A percentile compares a stretch with the other conserved stretches of the same genome.
These are phyloP conservation scores for Agrochola litura DNA, from an alignment of 2,888 invertebrate genomes.

Conservation along the genomic window DNA sequence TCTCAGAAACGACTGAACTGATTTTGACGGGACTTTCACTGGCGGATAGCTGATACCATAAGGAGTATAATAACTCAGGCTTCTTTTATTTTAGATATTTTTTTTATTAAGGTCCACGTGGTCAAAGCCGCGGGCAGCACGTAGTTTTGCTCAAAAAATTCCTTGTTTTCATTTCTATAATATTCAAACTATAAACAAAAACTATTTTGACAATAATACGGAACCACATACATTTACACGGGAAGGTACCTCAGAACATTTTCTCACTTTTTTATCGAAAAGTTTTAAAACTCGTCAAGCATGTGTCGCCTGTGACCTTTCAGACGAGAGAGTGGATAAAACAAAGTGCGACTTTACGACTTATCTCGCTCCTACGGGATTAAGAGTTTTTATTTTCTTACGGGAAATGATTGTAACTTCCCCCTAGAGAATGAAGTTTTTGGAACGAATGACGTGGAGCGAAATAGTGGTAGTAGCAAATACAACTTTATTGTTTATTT, in stretches of 20 bases:
- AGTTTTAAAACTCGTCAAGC: conserved; percentile 61
- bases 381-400: conserved; percentile 39
- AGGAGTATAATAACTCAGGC: no score
- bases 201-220: background rate
- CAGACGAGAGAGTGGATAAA: conserved; percentile 52
- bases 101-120: no score
- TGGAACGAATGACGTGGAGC: conserved; percentile 10
- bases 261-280: conserved; percentile 51
- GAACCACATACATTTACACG: conserved; percentile 21
- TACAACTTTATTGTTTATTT: background rate
- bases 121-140: no score
- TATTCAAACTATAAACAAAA: background rate
- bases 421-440: conserved; percentile 45
- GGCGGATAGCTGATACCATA: no score
- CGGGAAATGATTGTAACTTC: conserved; percentile 46
- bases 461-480: conserved; percentile 5
- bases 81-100: no score
- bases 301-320: conserved; percentile 66
- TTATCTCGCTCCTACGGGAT: conserved; percentile 52
- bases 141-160: no score
- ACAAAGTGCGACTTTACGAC: conserved; percentile 59
- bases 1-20: no score
- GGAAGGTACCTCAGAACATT: background rate
- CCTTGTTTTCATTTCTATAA: no score
- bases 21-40: no score